A percentile compares a stretch with the other conserved stretches of the same genome.
phyloP scores from a whole-genome alignment of 2,888 invertebrate genomes.

The Scaptodrosophila latifasciaeformis region DNA sequence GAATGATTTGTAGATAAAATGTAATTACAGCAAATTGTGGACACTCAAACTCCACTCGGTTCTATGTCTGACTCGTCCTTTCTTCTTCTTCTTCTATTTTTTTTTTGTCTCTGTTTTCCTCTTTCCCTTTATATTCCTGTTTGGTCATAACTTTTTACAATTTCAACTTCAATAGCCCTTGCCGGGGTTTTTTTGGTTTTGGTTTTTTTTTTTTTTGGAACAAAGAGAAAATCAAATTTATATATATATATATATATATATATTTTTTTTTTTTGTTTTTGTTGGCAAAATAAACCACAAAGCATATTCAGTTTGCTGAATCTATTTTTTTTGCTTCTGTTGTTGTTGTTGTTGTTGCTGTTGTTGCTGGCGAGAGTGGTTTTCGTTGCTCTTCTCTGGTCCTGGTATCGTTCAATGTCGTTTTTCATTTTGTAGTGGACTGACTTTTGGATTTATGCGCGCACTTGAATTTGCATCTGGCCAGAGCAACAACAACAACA shows the following conservation, averaged over 20 bases:
- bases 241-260: conserved; percentile 22
- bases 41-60: background rate
- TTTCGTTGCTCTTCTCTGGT: conserved; percentile 14
- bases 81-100: too few species aligned
- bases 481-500: conserved; percentile 29
- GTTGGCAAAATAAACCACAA: background rate
- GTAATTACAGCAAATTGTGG: conserved; percentile 50
- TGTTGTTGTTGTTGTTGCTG: conserved; percentile 32
- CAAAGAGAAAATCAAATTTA: conserved; percentile 59
- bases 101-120: too few species aligned
- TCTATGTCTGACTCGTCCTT: too few species aligned
- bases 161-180: conserved; percentile 56
- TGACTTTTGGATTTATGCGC: conserved; percentile 65
- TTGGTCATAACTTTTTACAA: conserved; percentile 48
- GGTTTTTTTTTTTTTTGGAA: too few species aligned
- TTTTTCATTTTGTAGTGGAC: conserved; percentile 39
- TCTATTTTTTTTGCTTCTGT: background rate
- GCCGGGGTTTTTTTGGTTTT: too few species aligned
- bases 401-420: conserved; percentile 26
- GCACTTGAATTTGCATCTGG: conserved; percentile 62
- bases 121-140: background rate
- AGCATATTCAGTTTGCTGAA: background rate
- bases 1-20: too few species aligned
- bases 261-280: conserved; percentile 10
- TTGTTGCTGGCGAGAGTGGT: background rate